These are phyloP conservation scores for Neosilurus mollespiculum DNA, from an alignment of 2,797 vertebrate genomes.

Conservation along the genomic window DNA sequence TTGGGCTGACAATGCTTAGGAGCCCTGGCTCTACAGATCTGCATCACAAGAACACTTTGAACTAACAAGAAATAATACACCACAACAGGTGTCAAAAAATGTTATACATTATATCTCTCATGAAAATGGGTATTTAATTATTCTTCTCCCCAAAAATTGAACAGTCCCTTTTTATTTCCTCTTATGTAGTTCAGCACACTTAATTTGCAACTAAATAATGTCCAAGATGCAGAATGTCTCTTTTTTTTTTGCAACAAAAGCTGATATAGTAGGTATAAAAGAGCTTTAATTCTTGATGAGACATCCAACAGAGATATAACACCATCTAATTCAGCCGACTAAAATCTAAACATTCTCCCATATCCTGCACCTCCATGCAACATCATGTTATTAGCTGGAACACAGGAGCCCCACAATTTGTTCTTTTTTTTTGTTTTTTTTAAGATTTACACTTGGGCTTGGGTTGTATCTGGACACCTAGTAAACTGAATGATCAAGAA, in stretches of 20 bases:
- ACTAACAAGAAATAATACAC: neutral
- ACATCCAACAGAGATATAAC: neutral
- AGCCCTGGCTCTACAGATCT: neutral
- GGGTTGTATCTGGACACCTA: constrained; percentile 37
- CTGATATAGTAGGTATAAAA: neutral
- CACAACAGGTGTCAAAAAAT: neutral
- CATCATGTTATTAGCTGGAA: neutral
- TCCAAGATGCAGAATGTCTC: neutral
- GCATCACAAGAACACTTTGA: neutral
- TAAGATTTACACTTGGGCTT: neutral
- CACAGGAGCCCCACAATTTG: neutral
- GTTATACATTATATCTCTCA: neutral
- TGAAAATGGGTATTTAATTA: neutral
- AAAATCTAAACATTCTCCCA: neutral
- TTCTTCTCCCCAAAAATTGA: neutral
- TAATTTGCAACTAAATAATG: neutral
- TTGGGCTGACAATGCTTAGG: neutral
- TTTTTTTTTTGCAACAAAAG: neutral
- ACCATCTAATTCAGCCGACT: neutral
- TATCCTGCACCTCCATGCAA: neutral
- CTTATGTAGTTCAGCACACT: neutral
- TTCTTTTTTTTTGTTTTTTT: no score
- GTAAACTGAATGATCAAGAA: constrained; percentile 28
- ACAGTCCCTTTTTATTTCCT: neutral
- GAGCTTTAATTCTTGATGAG: neutral